These are phyloP conservation scores for Leucophenga montana DNA, from an alignment of 2,888 invertebrate genomes.

Conservation along the genomic window DNA sequence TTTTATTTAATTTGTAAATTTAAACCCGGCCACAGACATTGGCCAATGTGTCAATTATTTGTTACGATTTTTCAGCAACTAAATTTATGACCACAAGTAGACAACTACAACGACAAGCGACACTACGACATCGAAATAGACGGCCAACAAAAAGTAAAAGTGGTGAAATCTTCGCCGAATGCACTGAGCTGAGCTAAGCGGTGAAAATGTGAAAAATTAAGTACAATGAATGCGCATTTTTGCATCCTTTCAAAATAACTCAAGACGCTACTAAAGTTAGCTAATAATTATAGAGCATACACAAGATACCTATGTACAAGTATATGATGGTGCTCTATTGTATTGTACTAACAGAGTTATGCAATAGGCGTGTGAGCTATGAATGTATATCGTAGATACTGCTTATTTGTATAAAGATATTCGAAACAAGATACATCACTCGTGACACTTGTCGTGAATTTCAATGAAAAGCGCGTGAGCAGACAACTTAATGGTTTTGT, in stretches of 20 bases:
- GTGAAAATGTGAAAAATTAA: background rate
- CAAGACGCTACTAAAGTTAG: background rate
- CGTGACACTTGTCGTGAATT: background rate
- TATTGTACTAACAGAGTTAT: background rate
- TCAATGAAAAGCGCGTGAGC: conserved; percentile 5
- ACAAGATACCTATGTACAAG: background rate
- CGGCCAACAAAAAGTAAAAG: conserved; percentile 15
- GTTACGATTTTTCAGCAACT: conserved; percentile 4
- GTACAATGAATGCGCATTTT: conserved; percentile 1
- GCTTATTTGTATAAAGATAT: background rate
- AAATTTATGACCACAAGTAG: conserved; percentile 19
- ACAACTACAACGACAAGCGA: background rate
- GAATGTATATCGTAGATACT: background rate
- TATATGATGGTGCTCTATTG: too few species aligned
- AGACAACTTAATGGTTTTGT: background rate
- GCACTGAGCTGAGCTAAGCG: background rate
- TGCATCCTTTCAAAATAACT: background rate
- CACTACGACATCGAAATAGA: too few species aligned
- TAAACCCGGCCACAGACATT: background rate
- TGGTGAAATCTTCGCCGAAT: conserved; percentile 12
- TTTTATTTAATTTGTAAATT: too few species aligned
- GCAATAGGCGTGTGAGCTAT: background rate
- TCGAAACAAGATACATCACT: background rate
- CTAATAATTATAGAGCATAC: background rate
- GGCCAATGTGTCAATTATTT: conserved; percentile 21